Evolutionary conservation across 2,113 vertebrate species (phyloP).

Genomic region (Morone saxatilis): DNA sequence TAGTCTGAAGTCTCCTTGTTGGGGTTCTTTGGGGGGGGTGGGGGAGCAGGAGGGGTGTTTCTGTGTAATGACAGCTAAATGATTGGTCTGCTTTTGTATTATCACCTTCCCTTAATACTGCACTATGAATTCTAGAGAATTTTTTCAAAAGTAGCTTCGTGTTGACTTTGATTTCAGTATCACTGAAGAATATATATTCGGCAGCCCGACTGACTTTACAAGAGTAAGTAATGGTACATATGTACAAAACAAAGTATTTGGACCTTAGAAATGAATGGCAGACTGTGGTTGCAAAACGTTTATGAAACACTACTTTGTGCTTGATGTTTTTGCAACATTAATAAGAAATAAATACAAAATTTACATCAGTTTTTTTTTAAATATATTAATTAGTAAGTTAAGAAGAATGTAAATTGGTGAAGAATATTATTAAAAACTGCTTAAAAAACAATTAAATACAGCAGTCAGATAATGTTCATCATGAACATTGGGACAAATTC

Average conservation of each 20-base stretch:
- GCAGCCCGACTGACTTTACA: conserved; percentile 3
- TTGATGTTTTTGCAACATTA: conserved; percentile 6
- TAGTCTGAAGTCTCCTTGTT: conserved; percentile 77
- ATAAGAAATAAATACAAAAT: conserved; percentile 30
- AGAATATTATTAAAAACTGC: conserved; percentile 16
- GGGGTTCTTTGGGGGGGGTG: conserved; percentile 51
- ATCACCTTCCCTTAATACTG: conserved; percentile 36
- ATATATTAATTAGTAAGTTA: conserved; percentile 13
- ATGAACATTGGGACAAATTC: conserved; percentile 60
- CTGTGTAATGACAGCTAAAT: conserved; percentile 65
- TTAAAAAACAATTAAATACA: background rate
- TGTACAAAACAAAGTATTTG: conserved; percentile 9
- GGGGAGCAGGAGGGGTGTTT: conserved; percentile 15
- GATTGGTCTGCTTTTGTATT: conserved; percentile 46
- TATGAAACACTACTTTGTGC: conserved; percentile 2
- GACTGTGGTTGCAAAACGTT: background rate
- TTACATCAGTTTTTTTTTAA: conserved; percentile 3
- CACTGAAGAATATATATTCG: background rate
- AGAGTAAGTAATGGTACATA: background rate
- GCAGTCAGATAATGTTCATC: conserved; percentile 59
- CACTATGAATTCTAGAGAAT: conserved; percentile 11
- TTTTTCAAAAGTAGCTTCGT: conserved; percentile 26
- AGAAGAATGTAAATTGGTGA: conserved; percentile 12
- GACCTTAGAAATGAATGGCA: background rate
- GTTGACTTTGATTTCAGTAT: conserved; percentile 19